Conservation (phyloP, 2,797 vertebrate genomes). For the Sebastes kiyomatsui region DNA sequence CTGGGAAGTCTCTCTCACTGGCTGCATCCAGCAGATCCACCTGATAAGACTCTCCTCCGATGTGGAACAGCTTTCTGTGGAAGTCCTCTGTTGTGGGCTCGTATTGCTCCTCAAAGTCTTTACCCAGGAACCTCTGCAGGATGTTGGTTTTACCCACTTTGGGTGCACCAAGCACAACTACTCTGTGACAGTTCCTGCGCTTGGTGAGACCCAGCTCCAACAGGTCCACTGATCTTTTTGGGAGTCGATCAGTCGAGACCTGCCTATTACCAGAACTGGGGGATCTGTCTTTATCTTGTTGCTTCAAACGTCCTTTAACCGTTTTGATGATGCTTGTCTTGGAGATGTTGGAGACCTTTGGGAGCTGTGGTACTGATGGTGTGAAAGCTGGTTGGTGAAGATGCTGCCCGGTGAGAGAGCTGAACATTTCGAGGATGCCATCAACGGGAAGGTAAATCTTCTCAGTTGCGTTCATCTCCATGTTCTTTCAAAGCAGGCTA, state of each 20-base stretch:
- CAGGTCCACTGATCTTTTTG: slow-evolving; percentile 57
- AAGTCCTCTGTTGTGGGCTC: slow-evolving; percentile 82
- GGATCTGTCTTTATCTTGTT: slow-evolving; percentile 62
- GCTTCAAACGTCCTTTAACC: slow-evolving; percentile 68
- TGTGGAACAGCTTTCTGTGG: slow-evolving; percentile 82
- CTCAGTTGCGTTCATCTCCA: slow-evolving; percentile 78
- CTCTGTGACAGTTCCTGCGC: slow-evolving; percentile 75
- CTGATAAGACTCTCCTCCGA: slow-evolving; percentile 79
- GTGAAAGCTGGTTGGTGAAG: slow-evolving; percentile 4
- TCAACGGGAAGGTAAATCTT: slow-evolving; percentile 73
- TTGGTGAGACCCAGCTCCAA: slow-evolving; percentile 65
- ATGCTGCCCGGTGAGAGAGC: slow-evolving; percentile 49
- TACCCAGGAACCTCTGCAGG: slow-evolving; percentile 73
- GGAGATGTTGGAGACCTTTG: slow-evolving; percentile 52
- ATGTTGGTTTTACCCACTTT: slow-evolving; percentile 82
- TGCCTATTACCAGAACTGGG: slow-evolving; percentile 61
- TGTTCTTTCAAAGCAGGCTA: slow-evolving; percentile 27
- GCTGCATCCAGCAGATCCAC: slow-evolving; percentile 82
- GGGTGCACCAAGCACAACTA: slow-evolving; percentile 82
- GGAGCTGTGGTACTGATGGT: slow-evolving; percentile 29
- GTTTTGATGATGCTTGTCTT: slow-evolving; percentile 71
- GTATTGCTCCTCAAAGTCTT: slow-evolving; percentile 77
- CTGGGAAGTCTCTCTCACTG: slow-evolving; percentile 80
- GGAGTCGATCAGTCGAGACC: slow-evolving; percentile 51
- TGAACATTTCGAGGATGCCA: slow-evolving; percentile 71